Conservation (phyloP, 1,140 invertebrate species). For the Drosophila bipectinata region DNA sequence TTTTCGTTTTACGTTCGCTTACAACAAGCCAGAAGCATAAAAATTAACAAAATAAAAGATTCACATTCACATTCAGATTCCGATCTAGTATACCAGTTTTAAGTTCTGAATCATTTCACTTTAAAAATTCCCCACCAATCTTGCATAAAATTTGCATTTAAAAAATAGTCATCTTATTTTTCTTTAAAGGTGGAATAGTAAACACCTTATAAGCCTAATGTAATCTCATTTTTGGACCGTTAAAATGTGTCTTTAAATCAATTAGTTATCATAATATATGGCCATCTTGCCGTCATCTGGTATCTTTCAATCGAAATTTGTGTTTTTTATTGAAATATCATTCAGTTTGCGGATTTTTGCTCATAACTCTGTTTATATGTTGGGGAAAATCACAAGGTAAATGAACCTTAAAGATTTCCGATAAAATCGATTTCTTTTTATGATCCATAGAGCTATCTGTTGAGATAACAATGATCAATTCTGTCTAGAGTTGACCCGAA, state of each 20-base stretch:
- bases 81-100: neutral
- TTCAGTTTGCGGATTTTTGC: neutral
- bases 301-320: slow-evolving; percentile 31
- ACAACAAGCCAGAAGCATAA: slow-evolving; percentile 34
- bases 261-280: slow-evolving; percentile 49
- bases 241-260: slow-evolving; percentile 67
- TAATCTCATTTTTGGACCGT: slow-evolving; percentile 52
- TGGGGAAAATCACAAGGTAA: slow-evolving; percentile 13
- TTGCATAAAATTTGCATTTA: slow-evolving; percentile 66
- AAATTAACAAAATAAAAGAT: slow-evolving; percentile 63
- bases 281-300: slow-evolving; percentile 11
- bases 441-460: neutral
- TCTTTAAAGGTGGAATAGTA: slow-evolving; percentile 33
- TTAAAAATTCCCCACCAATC: slow-evolving; percentile 20
- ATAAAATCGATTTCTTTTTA: slow-evolving; percentile 17
- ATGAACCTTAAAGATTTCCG: slow-evolving; percentile 6
- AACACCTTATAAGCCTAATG: slow-evolving; percentile 81
- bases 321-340: slow-evolving; percentile 1
- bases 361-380: slow-evolving; percentile 12
- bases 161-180: too few relatives aligned
- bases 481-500: slow-evolving; percentile 20
- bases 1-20: slow-evolving; percentile 48
- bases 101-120: slow-evolving; percentile 40
- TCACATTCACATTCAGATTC: neutral
- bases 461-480: slow-evolving; percentile 24